Base-by-base conservation (phyloP, 2,888 invertebrate species). In the Caradrina kadenii region DNA sequence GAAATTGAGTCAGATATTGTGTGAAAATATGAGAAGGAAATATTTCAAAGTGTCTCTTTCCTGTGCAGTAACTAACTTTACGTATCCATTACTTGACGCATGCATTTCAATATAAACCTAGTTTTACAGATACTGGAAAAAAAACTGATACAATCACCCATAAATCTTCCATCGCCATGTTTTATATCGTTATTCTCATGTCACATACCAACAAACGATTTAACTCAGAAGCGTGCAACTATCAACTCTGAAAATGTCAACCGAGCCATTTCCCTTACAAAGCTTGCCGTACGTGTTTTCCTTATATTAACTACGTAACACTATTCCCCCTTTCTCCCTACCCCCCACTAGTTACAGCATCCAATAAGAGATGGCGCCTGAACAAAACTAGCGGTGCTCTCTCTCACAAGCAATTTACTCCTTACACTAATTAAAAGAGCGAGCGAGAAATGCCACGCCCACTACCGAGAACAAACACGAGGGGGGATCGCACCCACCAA, bases 371-470 rank as follows among this genome's bases (percentile, higher is more conserved):
- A 93, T 94, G 95, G 94, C 94, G 94, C 88, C 90, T 81, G 86
- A 87, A 87, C 88, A 86, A 91, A 93, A 93, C 94, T 94, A 94
- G 90, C 91, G 91, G 80, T 81, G 85, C 81, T 85, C 94, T 94
- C 96, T 93, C 93, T 93, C 94, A 87, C 94, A 90, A 94, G 91
- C 96, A 96, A 96, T 96, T 96, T 96, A 96, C 96, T 96, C 96
- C 95, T 96, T 94, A 92, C 94, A 95, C 96, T 96, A 96, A 96
- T 96, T 96, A 96, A 96, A 96, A 96, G 94, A 94, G 94, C 91
- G 94, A 94, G 94, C 93, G 93, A 93, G 94, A 92, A 81, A 88
- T 83, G 89, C 94, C 94, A 92, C 96, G 95, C 95, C 95, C 90
- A 89, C 89, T 79, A 84, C 88, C 85, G 92, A 96, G 95, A 96